Base-by-base conservation (phyloP, 2,113 vertebrate species). In the Panthera uncia region DNA sequence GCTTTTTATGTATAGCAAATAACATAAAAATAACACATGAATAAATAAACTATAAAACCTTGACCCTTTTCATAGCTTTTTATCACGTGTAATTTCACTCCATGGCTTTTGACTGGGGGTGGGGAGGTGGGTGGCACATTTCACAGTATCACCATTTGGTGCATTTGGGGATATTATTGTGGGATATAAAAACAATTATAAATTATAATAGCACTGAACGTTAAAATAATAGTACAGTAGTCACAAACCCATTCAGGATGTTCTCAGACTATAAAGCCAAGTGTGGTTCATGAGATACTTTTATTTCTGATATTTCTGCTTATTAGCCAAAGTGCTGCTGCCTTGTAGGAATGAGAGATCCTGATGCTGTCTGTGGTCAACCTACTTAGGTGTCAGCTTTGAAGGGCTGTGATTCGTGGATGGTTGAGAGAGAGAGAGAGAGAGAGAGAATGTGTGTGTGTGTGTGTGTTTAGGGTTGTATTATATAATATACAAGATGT, bases 1-100 rank as follows among this genome's bases (percentile, higher is more conserved):
- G 78, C 55, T 95, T 95, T 96, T 90, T 92, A 94, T 95, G 78
- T 89, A 50, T 95, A 74, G 95, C 69, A 91, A 97, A 92, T 96
- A 92, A 95, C n/a, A 61, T 96, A 95, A 97, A 95, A 97, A 84
- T 69, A 92, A n/a, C 65, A 89, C 16, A 68, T 61, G 83, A 96
- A 84, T 96, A 96, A 96, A 96, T 94, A 85, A 76, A 29, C 31
- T 31, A 16, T 91, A 91, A 97, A 87, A 85, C 29, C 13, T 81
- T 84, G 88, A 96, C 82, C 69, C 50, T 94, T 92, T 83, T 27
- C 57, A 45, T 81, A 88, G 65, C 55, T 84, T 96, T 97, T 96
- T 63, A 95, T 61, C 48, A 80, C 41, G 65, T 78, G 21, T 96
- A 27, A 91, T 97, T 96, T 94, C 13, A 88, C 36, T 85, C 55